These are phyloP conservation scores for Drosophila pseudoananassae DNA, from an alignment of 1,140 invertebrate species.

Conservation along the genomic window DNA sequence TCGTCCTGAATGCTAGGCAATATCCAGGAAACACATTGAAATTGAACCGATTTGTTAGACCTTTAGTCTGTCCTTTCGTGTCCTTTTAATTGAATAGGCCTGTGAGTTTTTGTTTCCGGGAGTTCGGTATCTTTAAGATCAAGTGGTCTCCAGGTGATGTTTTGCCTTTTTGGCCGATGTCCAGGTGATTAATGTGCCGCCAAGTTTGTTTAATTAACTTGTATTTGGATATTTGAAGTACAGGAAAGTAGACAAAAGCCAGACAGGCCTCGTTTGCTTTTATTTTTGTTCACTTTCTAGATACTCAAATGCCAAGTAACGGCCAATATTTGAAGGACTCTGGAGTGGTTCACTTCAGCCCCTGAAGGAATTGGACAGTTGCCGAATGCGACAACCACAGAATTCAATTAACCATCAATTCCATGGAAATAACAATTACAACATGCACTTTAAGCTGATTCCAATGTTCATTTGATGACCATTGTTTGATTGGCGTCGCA, in stretches of 20 bases:
- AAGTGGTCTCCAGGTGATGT: conserved; percentile 26
- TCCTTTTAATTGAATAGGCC: conserved; percentile 66
- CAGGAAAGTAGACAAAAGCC: conserved; percentile 26
- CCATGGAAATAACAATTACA: conserved; percentile 16
- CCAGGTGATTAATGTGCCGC: conserved; percentile 75
- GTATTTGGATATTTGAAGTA: conserved; percentile 36
- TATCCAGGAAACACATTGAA: conserved; percentile 38
- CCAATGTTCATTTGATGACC: conserved; percentile 17
- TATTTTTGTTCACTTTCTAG: neutral
- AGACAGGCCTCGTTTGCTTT: neutral
- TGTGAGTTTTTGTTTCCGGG: conserved; percentile 2
- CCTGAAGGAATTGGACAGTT: neutral
- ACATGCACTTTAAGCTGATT: conserved; percentile 11
- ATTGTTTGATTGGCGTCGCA: conserved; percentile 17
- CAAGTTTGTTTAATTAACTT: conserved; percentile 76
- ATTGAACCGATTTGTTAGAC: conserved; percentile 21
- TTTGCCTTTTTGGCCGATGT: conserved; percentile 43
- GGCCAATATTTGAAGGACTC: neutral
- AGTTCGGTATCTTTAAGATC: conserved; percentile 20
- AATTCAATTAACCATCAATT: conserved; percentile 29
- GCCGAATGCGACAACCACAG: conserved; percentile 2
- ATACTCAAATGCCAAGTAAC: neutral
- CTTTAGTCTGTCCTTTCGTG: conserved; percentile 21
- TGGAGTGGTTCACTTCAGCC: neutral
- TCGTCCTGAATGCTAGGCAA: neutral